phyloP scores from a whole-genome alignment of 2,113 vertebrate genomes.

The Gnathonemus echidnorhynchus region DNA sequence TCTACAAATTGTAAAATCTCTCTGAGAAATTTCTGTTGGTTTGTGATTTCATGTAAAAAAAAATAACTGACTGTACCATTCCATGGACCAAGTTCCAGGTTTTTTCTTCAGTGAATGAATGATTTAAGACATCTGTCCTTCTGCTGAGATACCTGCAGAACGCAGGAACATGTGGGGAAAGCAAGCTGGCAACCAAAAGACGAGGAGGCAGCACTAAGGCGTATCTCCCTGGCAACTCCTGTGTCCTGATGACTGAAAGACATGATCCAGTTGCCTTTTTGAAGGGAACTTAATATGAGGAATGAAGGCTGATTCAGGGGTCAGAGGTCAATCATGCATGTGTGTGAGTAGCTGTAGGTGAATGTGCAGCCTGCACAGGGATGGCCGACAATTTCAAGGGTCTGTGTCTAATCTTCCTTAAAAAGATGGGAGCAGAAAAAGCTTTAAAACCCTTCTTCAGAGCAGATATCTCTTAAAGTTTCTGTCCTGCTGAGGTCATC shows the following conservation, averaged over 20 bases:
- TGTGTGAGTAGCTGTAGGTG: background rate
- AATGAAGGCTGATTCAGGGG: background rate
- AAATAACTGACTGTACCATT: background rate
- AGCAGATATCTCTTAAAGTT: background rate
- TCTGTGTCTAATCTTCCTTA: background rate
- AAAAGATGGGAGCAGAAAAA: background rate
- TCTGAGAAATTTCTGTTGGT: background rate
- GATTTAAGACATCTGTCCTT: background rate
- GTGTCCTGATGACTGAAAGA: constrained; percentile 13
- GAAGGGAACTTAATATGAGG: constrained; percentile 8
- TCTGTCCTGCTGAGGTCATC: background rate
- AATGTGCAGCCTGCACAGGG: background rate
- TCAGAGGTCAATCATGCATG: constrained; percentile 2
- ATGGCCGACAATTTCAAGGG: background rate
- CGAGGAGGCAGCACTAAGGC: background rate
- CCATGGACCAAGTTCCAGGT: background rate
- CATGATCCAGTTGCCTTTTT: constrained; percentile 17
- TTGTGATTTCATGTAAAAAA: background rate
- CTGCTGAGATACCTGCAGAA: background rate
- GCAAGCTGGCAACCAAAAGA: background rate
- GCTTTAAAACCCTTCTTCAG: background rate
- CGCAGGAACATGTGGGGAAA: background rate
- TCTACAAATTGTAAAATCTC: background rate
- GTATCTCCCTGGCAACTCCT: background rate
- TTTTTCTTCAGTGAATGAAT: background rate